These are phyloP conservation scores for Noctua comes DNA, from an alignment of 2,888 invertebrate species.

Conservation along the genomic window DNA sequence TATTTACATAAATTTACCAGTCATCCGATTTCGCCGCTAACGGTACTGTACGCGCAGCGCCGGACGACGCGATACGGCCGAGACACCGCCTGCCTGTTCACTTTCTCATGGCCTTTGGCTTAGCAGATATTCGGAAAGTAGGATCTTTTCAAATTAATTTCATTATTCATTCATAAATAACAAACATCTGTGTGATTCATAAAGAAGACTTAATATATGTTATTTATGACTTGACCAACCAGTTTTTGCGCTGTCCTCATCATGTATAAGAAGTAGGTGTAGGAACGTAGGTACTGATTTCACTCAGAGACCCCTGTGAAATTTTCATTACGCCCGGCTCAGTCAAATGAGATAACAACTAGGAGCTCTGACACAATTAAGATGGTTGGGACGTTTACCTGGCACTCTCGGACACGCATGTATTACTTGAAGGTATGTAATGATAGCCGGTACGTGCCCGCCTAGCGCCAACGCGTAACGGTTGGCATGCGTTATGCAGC, in stretches of 20 bases:
- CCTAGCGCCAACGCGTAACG: constrained; percentile 50
- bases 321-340: not conserved
- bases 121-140: constrained; percentile 56
- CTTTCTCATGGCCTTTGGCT: constrained; percentile 82
- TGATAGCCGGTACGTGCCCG: constrained; percentile 40
- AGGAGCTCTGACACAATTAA: not conserved
- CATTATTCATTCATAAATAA: constrained; percentile 34
- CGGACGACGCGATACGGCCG: constrained; percentile 57
- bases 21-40: constrained; percentile 86
- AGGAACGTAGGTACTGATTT: not conserved
- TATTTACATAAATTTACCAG: constrained; percentile 81
- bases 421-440: constrained; percentile 52
- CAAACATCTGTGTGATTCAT: constrained; percentile 12
- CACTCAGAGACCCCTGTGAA: not conserved
- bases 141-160: constrained; percentile 39
- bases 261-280: not conserved
- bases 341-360: not conserved
- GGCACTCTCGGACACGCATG: constrained; percentile 8
- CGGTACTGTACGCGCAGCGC: constrained; percentile 75
- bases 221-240: not conserved
- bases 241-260: not conserved
- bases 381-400: not conserved
- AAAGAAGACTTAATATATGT: not conserved
- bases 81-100: constrained; percentile 71
- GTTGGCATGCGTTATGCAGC: constrained; percentile 57